Conservation (phyloP, 2,888 invertebrate genomes). For the Brenthis ino region DNA sequence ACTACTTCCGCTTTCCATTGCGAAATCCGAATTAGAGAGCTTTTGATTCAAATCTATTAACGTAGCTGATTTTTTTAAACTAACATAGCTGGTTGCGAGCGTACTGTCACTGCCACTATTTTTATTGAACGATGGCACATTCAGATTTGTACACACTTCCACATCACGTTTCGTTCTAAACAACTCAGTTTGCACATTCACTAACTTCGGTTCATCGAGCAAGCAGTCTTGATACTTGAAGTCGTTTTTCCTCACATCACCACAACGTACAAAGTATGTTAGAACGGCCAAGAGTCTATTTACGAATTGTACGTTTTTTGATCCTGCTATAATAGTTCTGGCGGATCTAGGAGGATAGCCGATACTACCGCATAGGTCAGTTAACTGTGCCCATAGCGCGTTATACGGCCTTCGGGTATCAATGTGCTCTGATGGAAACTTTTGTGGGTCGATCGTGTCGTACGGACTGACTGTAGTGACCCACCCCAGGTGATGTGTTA, state of each 20-base stretch:
- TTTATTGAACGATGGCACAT: slow-evolving; percentile 50
- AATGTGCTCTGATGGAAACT: slow-evolving; percentile 29
- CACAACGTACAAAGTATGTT: slow-evolving; percentile 94
- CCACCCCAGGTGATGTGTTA: slow-evolving; percentile 96
- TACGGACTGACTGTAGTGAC: slow-evolving; percentile 88
- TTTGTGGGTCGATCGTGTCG: slow-evolving; percentile 60
- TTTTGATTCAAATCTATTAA: slow-evolving; percentile 61
- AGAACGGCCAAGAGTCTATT: slow-evolving; percentile 89
- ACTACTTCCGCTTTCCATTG: slow-evolving; percentile 45
- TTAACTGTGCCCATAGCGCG: slow-evolving; percentile 94
- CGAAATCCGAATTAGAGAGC: slow-evolving; percentile 69
- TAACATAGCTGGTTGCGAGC: slow-evolving; percentile 57
- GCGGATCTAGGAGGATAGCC: slow-evolving; percentile 90
- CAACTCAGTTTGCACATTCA: slow-evolving; percentile 48
- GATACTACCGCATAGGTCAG: slow-evolving; percentile 92
- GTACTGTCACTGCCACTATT: slow-evolving; percentile 63
- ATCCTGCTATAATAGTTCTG: slow-evolving; percentile 90
- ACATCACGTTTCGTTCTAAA: slow-evolving; percentile 43
- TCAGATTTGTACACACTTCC: slow-evolving; percentile 43
- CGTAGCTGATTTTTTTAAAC: slow-evolving; percentile 64
- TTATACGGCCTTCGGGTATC: slow-evolving; percentile 85
- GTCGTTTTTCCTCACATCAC: slow-evolving; percentile 84
- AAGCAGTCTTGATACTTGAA: slow-evolving; percentile 59
- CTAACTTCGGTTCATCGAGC: slow-evolving; percentile 64
- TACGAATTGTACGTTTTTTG: slow-evolving; percentile 84